These are phyloP conservation scores for Tetranychus urticae DNA, from an alignment of 1,140 invertebrate genomes.

Conservation along the genomic window DNA sequence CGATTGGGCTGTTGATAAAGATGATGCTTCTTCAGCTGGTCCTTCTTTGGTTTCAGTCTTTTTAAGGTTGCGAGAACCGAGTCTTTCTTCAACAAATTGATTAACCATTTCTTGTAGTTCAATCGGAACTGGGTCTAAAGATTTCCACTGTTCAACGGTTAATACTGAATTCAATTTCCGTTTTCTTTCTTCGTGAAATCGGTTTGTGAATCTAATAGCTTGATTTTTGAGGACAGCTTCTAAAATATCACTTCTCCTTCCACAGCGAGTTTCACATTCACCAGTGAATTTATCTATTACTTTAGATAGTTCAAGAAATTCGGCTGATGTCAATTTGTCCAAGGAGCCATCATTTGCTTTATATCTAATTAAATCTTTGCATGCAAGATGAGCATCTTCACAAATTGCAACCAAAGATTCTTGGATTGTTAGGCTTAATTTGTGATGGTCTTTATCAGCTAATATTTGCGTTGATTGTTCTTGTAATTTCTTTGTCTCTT, in stretches of 20 bases:
- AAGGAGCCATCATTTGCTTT: conserved; percentile 29
- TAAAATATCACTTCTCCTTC: conserved; percentile 48
- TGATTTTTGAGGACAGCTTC: conserved; percentile 55
- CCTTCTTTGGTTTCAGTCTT: not conserved
- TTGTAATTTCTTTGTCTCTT: not conserved
- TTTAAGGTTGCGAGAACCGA: not conserved
- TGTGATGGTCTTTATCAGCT: conserved; percentile 36
- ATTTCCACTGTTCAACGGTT: conserved; percentile 77
- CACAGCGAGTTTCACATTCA: conserved; percentile 48
- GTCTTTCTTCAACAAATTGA: conserved; percentile 6
- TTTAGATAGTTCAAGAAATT: conserved; percentile 49
- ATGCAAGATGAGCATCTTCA: conserved; percentile 71
- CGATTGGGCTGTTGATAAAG: not conserved
- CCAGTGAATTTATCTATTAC: conserved; percentile 53
- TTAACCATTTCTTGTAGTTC: conserved; percentile 66
- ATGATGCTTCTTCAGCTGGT: not conserved
- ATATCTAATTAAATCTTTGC: conserved; percentile 55
- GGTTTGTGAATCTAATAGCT: conserved; percentile 66
- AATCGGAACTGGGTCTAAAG: conserved; percentile 51
- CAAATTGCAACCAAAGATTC: conserved; percentile 52
- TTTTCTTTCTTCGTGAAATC: conserved; percentile 69
- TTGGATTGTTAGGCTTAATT: conserved; percentile 39
- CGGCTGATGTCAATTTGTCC: conserved; percentile 31
- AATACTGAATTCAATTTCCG: conserved; percentile 55
- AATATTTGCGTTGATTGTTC: conserved; percentile 25